Conservation (phyloP, 2,113 vertebrate species). For the Acinonyx jubatus region DNA sequence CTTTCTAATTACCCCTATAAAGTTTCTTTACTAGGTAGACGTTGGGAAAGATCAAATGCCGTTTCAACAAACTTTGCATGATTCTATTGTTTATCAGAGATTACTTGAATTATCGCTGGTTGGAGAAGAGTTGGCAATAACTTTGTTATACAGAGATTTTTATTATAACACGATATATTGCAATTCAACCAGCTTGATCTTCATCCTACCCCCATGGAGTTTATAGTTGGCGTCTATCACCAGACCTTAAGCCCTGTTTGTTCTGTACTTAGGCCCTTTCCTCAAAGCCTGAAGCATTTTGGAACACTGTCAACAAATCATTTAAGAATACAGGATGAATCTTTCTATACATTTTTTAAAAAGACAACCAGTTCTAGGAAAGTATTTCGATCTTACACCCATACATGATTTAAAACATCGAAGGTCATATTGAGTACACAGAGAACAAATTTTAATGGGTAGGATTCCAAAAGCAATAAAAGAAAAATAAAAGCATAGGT, state of each 20-base stretch:
- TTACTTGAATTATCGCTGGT: neutral
- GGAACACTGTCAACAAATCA: neutral
- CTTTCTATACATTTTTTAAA: neutral
- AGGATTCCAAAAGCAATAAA: neutral
- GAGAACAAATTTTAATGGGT: neutral
- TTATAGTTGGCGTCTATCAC: neutral
- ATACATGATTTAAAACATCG: constrained; percentile 4
- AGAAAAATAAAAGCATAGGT: neutral
- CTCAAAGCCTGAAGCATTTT: constrained; percentile 12
- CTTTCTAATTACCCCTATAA: neutral
- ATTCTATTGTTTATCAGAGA: neutral
- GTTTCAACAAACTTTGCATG: neutral
- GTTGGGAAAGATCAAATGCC: constrained; percentile 5
- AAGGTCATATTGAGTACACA: neutral
- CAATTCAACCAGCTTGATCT: neutral
- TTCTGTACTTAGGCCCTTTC: neutral
- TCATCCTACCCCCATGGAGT: neutral
- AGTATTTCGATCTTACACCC: neutral
- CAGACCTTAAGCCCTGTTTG: neutral
- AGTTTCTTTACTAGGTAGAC: neutral
- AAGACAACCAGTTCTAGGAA: neutral
- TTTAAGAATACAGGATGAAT: neutral
- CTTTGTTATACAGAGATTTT: constrained; percentile 33
- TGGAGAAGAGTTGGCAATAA: neutral
- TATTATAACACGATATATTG: constrained; percentile 1